Evolutionary conservation across 37 sponge, comb jelly and placozoan species (phyloP), one percentile per base, ranked within the genome.

Genomic region (Bolinopsis microptera): DNA sequence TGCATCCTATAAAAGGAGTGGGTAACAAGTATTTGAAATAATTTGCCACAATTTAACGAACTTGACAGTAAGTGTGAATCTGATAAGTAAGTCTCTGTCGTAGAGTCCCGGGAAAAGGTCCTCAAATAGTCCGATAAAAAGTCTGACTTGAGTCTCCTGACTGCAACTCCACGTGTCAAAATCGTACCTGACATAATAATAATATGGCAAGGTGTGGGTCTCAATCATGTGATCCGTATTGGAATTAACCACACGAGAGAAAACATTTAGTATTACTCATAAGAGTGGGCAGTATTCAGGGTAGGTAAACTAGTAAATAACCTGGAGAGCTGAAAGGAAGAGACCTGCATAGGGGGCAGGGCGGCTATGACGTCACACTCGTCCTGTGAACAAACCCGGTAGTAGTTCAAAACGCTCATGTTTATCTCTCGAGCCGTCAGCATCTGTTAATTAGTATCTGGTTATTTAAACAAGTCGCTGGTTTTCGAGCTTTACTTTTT

Each of bases 51-150:
- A n/a, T n/a, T 24, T 24, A 30, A 24, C 75, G 3, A 30, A 72
- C 75, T 72, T 72, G 48, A 83, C 36, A 24, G 88, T 83, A 9
- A 83, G 18, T 5, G 88, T 83, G 31, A 83, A 83, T 83, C 48
- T 83, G 3, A 83, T 83, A 24, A 83, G 48, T 35, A 31, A 8
- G 32, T 83, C 36, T n/a, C 39, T 25, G 48, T 83, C 88, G 23
- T 24, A 83, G 18, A 72, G 31, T 72, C 26, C 75, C 5, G 75
- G 75, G 18, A 72, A 72, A 5, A 72, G 75, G 75, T 72, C 75
- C 18, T 72, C n/a, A n/a, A 72, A 72, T 3, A 72, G 75, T 23
- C 75, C 75, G 75, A 72, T 72, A 72, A 72, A 72, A 8, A 72
- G 75, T 28, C 75, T 5, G 13, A 72, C 31, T 72, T 72, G 75